phyloP scores from a whole-genome alignment of 2,888 invertebrate species.

The Volucella zonaria region DNA sequence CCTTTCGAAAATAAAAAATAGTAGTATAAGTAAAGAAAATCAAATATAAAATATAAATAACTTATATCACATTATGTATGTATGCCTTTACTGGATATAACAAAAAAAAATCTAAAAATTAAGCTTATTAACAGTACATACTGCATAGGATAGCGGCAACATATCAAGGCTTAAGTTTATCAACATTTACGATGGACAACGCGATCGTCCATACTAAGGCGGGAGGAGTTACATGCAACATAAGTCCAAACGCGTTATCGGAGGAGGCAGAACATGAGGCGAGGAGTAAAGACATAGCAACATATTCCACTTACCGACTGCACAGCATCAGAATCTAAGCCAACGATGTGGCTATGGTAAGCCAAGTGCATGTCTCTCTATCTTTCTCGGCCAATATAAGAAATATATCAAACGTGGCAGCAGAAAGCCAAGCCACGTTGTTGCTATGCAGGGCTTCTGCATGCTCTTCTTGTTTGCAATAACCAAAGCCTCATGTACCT shows the following conservation, averaged over 20 bases:
- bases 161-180: conserved; percentile 4
- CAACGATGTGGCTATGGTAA: conserved; percentile 16
- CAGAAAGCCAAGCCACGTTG: too few species aligned
- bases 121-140: too few species aligned
- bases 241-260: conserved; percentile 12
- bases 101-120: too few species aligned
- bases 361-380: conserved; percentile 1
- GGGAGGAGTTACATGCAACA: conserved; percentile 6
- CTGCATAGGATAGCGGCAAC: conserved; percentile 7
- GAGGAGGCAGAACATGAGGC: conserved; percentile 13
- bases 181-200: conserved; percentile 6
- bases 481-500: too few species aligned
- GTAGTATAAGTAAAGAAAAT: too few species aligned
- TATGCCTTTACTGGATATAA: too few species aligned
- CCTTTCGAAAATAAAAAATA: too few species aligned
- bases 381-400: neutral
- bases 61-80: too few species aligned
- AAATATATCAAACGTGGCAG: too few species aligned
- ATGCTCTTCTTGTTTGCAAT: too few species aligned
- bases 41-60: too few species aligned
- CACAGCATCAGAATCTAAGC: conserved; percentile 16
- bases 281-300: conserved; percentile 6
- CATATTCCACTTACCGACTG: neutral
- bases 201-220: conserved; percentile 8
- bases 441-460: too few species aligned